Percentiles rank a stretch among this genome's conserved stretches.
Conservation (phyloP, 2,113 vertebrate genomes). For the Gobio gobio region DNA sequence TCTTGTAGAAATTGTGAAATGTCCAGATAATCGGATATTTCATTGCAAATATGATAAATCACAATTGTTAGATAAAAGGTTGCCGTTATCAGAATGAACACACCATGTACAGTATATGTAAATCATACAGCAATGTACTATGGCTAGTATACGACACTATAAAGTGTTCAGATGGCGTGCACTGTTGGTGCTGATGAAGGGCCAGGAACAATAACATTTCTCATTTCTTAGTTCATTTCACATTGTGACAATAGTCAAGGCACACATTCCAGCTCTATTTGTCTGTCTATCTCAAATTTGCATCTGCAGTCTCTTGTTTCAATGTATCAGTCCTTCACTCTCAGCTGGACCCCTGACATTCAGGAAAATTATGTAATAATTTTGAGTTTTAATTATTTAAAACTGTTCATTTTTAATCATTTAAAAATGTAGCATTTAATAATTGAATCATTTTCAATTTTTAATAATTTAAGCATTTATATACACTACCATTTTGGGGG, state of each 20-base stretch:
- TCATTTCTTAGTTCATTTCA: background rate
- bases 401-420: background rate
- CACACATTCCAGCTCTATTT: background rate
- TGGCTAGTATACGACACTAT: too few species aligned
- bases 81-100: background rate
- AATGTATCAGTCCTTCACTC: background rate
- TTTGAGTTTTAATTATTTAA: background rate
- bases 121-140: background rate
- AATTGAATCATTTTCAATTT: background rate
- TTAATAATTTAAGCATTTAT: background rate
- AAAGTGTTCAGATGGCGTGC: too few species aligned
- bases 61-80: background rate
- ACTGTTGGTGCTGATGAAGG: too few species aligned
- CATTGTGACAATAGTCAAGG: background rate
- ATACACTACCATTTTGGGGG: background rate
- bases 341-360: background rate
- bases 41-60: background rate
- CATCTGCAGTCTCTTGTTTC: background rate
- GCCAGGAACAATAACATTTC: background rate
- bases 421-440: background rate
- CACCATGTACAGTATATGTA: background rate
- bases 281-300: background rate
- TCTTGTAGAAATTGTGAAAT: background rate
- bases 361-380: background rate
- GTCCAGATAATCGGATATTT: background rate